phyloP scores from a whole-genome alignment of 2,888 invertebrate genomes.

The Eumacrocentrus americanus region DNA sequence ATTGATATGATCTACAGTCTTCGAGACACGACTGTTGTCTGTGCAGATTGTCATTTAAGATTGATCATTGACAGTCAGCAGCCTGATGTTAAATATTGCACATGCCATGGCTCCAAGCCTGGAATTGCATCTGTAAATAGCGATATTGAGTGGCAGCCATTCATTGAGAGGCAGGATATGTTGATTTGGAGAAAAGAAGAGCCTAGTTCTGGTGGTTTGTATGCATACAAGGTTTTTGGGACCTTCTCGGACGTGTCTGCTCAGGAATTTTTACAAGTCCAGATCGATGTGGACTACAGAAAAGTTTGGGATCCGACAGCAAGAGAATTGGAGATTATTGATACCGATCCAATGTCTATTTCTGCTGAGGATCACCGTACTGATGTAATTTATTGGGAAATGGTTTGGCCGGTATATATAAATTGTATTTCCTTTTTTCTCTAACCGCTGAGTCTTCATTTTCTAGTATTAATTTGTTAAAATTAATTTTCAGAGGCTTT shows the following conservation, averaged over 20 bases:
- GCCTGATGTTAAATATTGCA: slow-evolving; percentile 63
- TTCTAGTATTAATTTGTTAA: slow-evolving; percentile 4
- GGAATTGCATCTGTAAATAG: slow-evolving; percentile 30
- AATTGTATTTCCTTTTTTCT: slow-evolving; percentile 11
- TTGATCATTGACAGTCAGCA: slow-evolving; percentile 58
- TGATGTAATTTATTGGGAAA: slow-evolving; percentile 87
- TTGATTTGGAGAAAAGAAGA: slow-evolving; percentile 80
- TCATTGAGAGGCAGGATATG: slow-evolving; percentile 79
- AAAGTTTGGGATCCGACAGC: slow-evolving; percentile 82
- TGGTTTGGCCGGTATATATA: slow-evolving; percentile 77
- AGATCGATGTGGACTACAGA: slow-evolving; percentile 80
- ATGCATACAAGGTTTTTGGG: slow-evolving; percentile 87
- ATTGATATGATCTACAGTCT: slow-evolving; percentile 66
- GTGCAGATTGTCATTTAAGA: slow-evolving; percentile 63
- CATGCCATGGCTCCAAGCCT: slow-evolving; percentile 51
- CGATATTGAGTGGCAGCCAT: slow-evolving; percentile 74
- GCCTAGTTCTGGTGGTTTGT: slow-evolving; percentile 70
- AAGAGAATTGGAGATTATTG: slow-evolving; percentile 73
- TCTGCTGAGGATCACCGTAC: slow-evolving; percentile 63
- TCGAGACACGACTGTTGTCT: slow-evolving; percentile 64
- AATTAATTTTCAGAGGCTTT: slow-evolving; percentile 69
- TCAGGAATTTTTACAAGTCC: slow-evolving; percentile 80
- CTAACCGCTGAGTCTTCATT: not conserved
- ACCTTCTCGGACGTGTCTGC: slow-evolving; percentile 79
- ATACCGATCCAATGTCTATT: slow-evolving; percentile 66